These are phyloP conservation scores for Himalopsyche anomala DNA, from an alignment of 2,888 invertebrate species.

Conservation along the genomic window DNA sequence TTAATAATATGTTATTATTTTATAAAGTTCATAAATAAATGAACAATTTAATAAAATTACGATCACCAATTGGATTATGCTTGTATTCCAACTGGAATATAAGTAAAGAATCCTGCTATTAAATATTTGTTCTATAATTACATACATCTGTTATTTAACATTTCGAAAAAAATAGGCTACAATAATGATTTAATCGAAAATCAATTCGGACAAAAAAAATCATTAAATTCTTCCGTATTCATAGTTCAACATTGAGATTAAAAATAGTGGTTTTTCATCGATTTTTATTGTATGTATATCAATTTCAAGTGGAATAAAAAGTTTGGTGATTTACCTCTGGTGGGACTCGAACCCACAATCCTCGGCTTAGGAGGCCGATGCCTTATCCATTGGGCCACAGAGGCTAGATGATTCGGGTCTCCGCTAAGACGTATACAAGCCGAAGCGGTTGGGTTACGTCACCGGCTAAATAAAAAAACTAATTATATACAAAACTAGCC, in stretches of 20 bases:
- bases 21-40: too few relatives aligned
- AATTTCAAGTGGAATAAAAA: conserved; percentile 45
- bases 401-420: conserved; percentile 73
- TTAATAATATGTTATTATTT: too few relatives aligned
- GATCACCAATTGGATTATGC: too few relatives aligned
- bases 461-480: conserved; percentile 57
- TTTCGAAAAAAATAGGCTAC: background rate
- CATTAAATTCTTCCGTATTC: background rate
- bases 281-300: background rate
- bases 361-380: conserved; percentile 91
- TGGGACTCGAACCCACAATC: conserved; percentile 92
- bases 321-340: conserved; percentile 81
- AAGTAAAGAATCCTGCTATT: too few relatives aligned
- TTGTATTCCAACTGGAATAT: too few relatives aligned
- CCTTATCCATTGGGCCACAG: conserved; percentile 91
- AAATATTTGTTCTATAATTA: too few relatives aligned
- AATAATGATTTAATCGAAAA: background rate
- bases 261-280: background rate
- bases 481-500: conserved; percentile 54
- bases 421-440: conserved; percentile 43
- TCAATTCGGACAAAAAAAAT: background rate
- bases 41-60: too few relatives aligned
- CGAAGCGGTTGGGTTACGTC: conserved; percentile 55
- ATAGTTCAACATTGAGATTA: background rate
- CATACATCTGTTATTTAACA: background rate